These are phyloP conservation scores for Stenopsyche tienmushanensis DNA, from an alignment of 1,140 invertebrate genomes.

Conservation along the genomic window DNA sequence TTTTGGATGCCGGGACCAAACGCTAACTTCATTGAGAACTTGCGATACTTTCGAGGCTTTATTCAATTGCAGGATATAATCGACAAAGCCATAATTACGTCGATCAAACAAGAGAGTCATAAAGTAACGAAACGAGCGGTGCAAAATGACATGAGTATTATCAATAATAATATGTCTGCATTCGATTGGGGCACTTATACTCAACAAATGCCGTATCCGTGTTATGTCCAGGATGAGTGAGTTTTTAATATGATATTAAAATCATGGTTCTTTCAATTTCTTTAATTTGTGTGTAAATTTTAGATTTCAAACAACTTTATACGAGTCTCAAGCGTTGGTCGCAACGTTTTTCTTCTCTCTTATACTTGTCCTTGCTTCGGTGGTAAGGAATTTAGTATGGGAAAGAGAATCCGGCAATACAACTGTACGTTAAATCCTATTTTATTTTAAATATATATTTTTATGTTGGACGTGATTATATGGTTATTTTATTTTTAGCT, in stretches of 20 bases:
- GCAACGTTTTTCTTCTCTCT: slow-evolving; percentile 64
- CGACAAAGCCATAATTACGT: slow-evolving; percentile 60
- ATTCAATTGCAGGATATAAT: slow-evolving; percentile 66
- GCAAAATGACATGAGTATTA: slow-evolving; percentile 3
- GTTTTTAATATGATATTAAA: slow-evolving; percentile 42
- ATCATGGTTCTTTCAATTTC: background rate
- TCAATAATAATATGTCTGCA: slow-evolving; percentile 38
- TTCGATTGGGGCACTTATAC: slow-evolving; percentile 59
- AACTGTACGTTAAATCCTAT: slow-evolving; percentile 53
- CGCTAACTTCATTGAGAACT: slow-evolving; percentile 61
- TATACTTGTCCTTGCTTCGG: slow-evolving; percentile 62
- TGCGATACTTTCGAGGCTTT: slow-evolving; percentile 68
- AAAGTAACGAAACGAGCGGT: slow-evolving; percentile 13
- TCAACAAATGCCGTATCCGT: slow-evolving; percentile 68
- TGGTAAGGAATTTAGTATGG: slow-evolving; percentile 63
- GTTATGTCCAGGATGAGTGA: slow-evolving; percentile 63
- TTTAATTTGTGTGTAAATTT: slow-evolving; percentile 30
- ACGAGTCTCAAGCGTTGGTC: slow-evolving; percentile 63
- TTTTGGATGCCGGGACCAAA: slow-evolving; percentile 68
- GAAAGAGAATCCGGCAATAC: slow-evolving; percentile 67
- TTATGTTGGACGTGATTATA: background rate
- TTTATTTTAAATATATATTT: background rate
- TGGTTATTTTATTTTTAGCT: slow-evolving; percentile 49
- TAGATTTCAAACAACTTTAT: slow-evolving; percentile 65
- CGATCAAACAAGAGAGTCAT: slow-evolving; percentile 17